Evolutionary conservation across 2,888 invertebrate genomes (phyloP).

Genomic region (Coronaproctus castanopsis): DNA sequence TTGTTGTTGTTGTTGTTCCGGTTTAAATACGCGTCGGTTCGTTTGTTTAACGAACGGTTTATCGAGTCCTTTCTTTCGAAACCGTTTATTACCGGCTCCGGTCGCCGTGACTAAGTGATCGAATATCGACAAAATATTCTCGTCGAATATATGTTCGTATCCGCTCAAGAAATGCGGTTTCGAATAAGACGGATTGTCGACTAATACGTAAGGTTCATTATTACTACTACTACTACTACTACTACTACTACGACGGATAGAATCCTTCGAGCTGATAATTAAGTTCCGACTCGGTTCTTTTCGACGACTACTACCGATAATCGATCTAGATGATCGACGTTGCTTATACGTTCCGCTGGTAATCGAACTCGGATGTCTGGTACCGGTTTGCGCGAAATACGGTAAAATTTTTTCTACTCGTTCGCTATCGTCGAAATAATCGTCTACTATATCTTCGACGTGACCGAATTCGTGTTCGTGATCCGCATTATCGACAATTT

Average conservation of each 20-base stretch:
- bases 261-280: neutral
- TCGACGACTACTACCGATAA: neutral
- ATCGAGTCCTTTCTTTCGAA: neutral
- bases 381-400: neutral
- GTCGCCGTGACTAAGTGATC: conserved; percentile 6
- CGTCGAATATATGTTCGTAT: conserved; percentile 14
- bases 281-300: neutral
- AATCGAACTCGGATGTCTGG: neutral
- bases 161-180: conserved; percentile 11
- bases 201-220: too few species aligned
- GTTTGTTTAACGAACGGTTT: neutral
- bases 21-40: neutral
- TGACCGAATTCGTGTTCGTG: conserved; percentile 12
- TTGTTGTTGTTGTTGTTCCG: neutral
- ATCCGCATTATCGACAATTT: neutral
- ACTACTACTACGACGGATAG: neutral
- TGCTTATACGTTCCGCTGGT: neutral
- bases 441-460: conserved; percentile 11
- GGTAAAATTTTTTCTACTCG: conserved; percentile 1
- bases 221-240: neutral
- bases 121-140: conserved; percentile 13
- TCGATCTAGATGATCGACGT: neutral
- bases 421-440: conserved; percentile 11
- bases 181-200: neutral
- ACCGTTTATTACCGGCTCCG: neutral